Evolutionary conservation across 2,888 invertebrate genomes (phyloP).

Genomic region (Diaprepes abbreviatus): DNA sequence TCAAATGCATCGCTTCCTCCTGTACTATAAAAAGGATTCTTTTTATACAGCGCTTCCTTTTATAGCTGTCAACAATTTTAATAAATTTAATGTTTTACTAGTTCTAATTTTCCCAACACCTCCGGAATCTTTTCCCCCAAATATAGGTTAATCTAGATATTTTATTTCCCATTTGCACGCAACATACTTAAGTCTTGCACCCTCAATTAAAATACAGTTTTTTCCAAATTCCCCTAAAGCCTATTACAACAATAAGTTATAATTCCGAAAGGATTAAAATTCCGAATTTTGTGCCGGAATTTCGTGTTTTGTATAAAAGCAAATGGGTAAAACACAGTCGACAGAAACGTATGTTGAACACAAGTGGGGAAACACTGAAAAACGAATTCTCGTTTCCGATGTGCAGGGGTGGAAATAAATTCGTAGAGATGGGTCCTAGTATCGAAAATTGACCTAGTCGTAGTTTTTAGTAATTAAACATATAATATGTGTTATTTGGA

Average conservation of each 20-base stretch:
- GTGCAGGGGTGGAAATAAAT: neutral
- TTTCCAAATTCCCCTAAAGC: slow-evolving; percentile 10
- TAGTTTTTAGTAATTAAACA: too few species aligned
- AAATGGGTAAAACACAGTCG: slow-evolving; percentile 17
- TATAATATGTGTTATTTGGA: too few species aligned
- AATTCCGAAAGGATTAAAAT: slow-evolving; percentile 11
- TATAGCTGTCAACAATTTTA: too few species aligned
- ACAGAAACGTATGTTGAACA: slow-evolving; percentile 15
- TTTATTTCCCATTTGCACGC: slow-evolving; percentile 35
- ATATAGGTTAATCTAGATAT: slow-evolving; percentile 41
- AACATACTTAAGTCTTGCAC: slow-evolving; percentile 9
- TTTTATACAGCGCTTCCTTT: too few species aligned
- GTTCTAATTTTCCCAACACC: slow-evolving; percentile 41
- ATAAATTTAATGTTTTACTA: slow-evolving; percentile 33
- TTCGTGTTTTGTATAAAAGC: slow-evolving; percentile 14
- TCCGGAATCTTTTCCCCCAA: slow-evolving; percentile 25
- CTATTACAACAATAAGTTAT: slow-evolving; percentile 9
- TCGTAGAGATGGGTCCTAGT: neutral
- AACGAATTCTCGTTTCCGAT: slow-evolving; percentile 13
- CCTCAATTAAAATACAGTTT: slow-evolving; percentile 15
- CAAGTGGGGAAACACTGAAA: slow-evolving; percentile 8
- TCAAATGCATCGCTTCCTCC: too few species aligned
- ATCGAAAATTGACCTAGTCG: too few species aligned
- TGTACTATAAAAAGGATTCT: too few species aligned
- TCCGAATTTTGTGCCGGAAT: slow-evolving; percentile 17